Percentiles rank a stretch among this genome's conserved stretches.
These are phyloP conservation scores for Euura lappo DNA, from an alignment of 1,140 invertebrate species.

Conservation along the genomic window DNA sequence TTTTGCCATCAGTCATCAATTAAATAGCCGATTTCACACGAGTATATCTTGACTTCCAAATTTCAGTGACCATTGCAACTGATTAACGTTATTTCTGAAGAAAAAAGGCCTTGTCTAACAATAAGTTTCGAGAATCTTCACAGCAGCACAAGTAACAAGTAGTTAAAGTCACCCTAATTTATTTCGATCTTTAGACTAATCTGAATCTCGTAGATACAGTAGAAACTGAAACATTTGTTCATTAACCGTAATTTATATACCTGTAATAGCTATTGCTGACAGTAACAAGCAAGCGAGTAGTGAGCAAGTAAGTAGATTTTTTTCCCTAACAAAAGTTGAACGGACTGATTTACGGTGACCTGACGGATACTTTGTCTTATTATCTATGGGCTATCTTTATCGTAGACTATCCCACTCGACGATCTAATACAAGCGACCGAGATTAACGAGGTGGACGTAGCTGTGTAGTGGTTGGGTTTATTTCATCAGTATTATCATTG, in stretches of 20 bases:
- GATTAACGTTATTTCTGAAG: too few species aligned
- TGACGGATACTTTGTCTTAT: neutral
- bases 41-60: too few species aligned
- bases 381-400: neutral
- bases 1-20: too few species aligned
- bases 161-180: too few species aligned
- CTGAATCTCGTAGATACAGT: neutral
- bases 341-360: neutral
- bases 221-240: neutral
- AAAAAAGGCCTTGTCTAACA: too few species aligned
- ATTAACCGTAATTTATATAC: too few species aligned
- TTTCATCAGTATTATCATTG: neutral
- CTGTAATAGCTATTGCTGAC: neutral
- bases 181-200: neutral
- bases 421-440: neutral
- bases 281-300: neutral
- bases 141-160: too few species aligned
- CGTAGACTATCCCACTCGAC: neutral
- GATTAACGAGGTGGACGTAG: neutral
- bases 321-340: neutral
- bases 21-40: too few species aligned
- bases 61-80: too few species aligned
- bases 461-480: slow-evolving; percentile 1
- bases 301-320: neutral
- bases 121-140: too few species aligned